Evolutionary conservation across 2,797 vertebrate species (phyloP), one percentile per base, ranked within the genome.

Genomic region (Sibirionetta formosa): DNA sequence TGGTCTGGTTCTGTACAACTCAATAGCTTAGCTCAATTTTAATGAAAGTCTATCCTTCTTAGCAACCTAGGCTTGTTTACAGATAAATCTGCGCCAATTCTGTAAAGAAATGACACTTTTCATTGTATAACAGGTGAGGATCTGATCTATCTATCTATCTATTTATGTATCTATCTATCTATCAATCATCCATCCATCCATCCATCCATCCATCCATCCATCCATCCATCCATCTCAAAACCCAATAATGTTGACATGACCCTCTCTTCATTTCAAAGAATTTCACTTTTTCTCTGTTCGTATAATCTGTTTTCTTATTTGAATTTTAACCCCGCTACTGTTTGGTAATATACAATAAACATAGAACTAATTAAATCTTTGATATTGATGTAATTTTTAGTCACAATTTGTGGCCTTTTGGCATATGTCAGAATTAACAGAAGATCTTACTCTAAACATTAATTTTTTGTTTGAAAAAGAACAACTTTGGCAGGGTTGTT

Each of bases 401-500:
- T 78, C n/a, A 63, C 20, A 54, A 51, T 71, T 77, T 89, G 15
- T 85, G 75, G 66, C 16, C 23, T 96, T 88, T 90, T 92, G 40
- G 40, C 42, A 0, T 92, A 70, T 53, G 64, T 91, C 48, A 64
- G 60, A 87, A 90, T 85, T 72, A 88, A 71, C 36, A 83, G 80
- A 82, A 77, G 40, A 87, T 86, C 71, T 88, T 54, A 78, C 44
- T 77, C 40, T 87, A 89, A 91, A 86, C 61, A 80, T 94, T 71
- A 92, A 90, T 95, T 92, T 85, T 53, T 81, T 82, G 29, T 94
- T 92, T 89, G 82, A 93, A 94, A 94, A 93, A 86, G 65, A 85
- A 78, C 80, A 72, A 44, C 31, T 78, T 89, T 94, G 94, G 76
- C 89, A 94, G 42, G 42, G 24, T 42, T 78, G 66, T 65, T 94